Evolutionary conservation across 2,797 vertebrate species (phyloP).

Genomic region (Chiroxiphia lanceolata): DNA sequence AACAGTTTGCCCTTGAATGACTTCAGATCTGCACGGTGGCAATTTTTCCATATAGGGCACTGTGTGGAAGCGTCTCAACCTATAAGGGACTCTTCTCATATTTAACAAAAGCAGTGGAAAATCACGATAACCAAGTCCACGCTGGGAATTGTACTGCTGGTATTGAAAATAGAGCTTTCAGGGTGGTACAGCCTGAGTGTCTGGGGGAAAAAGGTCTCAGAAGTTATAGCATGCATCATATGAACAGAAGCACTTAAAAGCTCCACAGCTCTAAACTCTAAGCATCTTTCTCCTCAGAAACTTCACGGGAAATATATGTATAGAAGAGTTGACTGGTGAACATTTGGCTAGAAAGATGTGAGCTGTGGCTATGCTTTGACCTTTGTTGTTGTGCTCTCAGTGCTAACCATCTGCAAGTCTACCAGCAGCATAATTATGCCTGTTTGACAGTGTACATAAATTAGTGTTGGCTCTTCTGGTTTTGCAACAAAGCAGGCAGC

Average conservation of each 20-base stretch:
- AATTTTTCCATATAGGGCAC: neutral
- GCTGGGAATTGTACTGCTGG: neutral
- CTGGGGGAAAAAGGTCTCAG: neutral
- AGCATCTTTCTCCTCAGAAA: neutral
- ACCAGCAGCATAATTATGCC: slow-evolving; percentile 41
- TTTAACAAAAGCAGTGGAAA: neutral
- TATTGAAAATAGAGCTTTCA: neutral
- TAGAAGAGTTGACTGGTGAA: neutral
- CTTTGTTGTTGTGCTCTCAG: slow-evolving; percentile 8
- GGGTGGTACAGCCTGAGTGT: neutral
- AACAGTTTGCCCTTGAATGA: neutral
- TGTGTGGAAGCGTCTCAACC: neutral
- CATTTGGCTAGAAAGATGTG: slow-evolving; percentile 37
- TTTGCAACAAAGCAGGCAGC: slow-evolving; percentile 41
- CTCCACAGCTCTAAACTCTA: neutral
- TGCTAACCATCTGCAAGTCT: slow-evolving; percentile 51
- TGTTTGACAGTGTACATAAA: slow-evolving; percentile 53
- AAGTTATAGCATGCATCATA: neutral
- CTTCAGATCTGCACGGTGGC: neutral
- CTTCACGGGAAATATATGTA: neutral
- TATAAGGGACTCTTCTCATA: neutral
- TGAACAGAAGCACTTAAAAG: neutral
- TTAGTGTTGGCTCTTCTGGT: slow-evolving; percentile 45
- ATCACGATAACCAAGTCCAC: neutral
- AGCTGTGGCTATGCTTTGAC: slow-evolving; percentile 29